Conservation (phyloP, 2,797 vertebrate genomes). For the Bradypodion ventrale region DNA sequence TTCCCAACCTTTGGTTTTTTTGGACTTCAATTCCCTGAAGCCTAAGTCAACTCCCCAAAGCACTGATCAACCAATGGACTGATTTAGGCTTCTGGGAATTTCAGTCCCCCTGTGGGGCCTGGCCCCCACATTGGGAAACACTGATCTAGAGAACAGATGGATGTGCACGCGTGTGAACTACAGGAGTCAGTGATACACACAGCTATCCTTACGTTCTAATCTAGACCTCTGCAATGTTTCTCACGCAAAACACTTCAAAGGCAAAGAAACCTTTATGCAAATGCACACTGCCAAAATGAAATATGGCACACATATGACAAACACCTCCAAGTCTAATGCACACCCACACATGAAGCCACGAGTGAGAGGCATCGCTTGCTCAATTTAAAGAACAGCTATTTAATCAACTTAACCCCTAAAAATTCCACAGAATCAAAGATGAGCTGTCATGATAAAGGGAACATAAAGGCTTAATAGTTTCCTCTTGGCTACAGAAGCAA, state of each 20-base stretch:
- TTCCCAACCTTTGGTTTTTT: too few relatives aligned
- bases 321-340: constrained; percentile 61
- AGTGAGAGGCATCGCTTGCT: constrained; percentile 57
- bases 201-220: background rate
- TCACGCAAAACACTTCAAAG: constrained; percentile 37
- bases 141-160: too few relatives aligned
- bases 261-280: constrained; percentile 50
- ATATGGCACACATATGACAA: constrained; percentile 30
- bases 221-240: constrained; percentile 39
- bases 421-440: constrained; percentile 55
- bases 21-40: too few relatives aligned
- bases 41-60: too few relatives aligned
- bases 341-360: constrained; percentile 49
- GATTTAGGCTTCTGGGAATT: too few relatives aligned
- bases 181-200: background rate
- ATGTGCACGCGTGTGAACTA: background rate
- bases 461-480: constrained; percentile 30
- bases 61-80: too few relatives aligned
- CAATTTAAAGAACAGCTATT: constrained; percentile 57
- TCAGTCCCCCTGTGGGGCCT: too few relatives aligned
- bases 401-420: constrained; percentile 49
- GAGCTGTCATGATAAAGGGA: constrained; percentile 41
- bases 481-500: constrained; percentile 38
- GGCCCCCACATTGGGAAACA: too few relatives aligned
- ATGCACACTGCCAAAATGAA: constrained; percentile 48